Evolutionary conservation across 1,140 invertebrate species (phyloP).

Genomic region (Colletes gigas): DNA sequence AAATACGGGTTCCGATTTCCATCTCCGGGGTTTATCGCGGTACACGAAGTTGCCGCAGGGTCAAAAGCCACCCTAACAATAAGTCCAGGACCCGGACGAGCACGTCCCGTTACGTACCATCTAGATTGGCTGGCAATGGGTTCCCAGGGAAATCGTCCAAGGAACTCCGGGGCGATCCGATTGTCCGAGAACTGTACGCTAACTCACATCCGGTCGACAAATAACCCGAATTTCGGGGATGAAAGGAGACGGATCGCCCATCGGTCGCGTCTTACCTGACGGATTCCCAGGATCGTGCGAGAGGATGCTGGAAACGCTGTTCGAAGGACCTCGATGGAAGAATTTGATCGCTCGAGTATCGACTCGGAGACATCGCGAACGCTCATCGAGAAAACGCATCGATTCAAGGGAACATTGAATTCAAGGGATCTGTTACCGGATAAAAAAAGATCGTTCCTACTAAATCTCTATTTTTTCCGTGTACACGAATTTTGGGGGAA

Average conservation of each 20-base stretch:
- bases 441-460: too few relatives aligned
- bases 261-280: neutral
- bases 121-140: slow-evolving; percentile 44
- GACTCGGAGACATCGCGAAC: neutral
- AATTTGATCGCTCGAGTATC: neutral
- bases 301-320: neutral
- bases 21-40: slow-evolving; percentile 41
- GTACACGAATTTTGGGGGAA: too few relatives aligned
- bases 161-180: slow-evolving; percentile 13
- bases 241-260: slow-evolving; percentile 21
- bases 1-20: slow-evolving; percentile 49
- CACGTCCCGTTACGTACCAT: slow-evolving; percentile 2
- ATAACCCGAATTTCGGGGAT: slow-evolving; percentile 19
- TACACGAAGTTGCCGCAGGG: slow-evolving; percentile 21
- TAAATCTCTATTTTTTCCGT: too few relatives aligned
- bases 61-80: slow-evolving; percentile 48
- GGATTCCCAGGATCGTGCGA: neutral
- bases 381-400: slow-evolving; percentile 12
- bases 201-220: slow-evolving; percentile 16
- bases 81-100: slow-evolving; percentile 16
- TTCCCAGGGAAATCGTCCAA: slow-evolving; percentile 40
- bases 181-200: slow-evolving; percentile 1
- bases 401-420: slow-evolving; percentile 19
- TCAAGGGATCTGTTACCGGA: neutral
- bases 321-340: neutral